Conservation (phyloP, 1,140 invertebrate genomes). For the Theocolax elegans region DNA sequence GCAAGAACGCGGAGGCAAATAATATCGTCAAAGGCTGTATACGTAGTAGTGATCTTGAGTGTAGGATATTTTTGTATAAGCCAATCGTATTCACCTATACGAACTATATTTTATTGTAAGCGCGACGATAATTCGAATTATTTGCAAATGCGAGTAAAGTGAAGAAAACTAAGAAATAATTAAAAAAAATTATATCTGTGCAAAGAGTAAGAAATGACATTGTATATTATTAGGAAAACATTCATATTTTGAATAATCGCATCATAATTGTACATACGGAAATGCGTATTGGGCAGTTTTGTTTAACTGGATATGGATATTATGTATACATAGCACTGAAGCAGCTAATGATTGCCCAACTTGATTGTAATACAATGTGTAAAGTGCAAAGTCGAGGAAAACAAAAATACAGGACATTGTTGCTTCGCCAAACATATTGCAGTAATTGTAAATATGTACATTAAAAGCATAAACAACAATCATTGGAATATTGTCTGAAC, state of each 20-base stretch:
- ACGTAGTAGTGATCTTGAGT: constrained; percentile 32
- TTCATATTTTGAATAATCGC: constrained; percentile 37
- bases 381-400: constrained; percentile 13
- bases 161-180: background rate
- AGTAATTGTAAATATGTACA: constrained; percentile 52
- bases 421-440: constrained; percentile 42
- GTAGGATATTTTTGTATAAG: constrained; percentile 37
- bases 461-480: constrained; percentile 42
- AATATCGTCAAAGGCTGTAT: constrained; percentile 24
- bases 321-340: constrained; percentile 15
- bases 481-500: constrained; percentile 29
- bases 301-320: constrained; percentile 10
- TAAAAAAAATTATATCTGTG: constrained; percentile 8
- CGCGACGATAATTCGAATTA: constrained; percentile 27
- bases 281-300: constrained; percentile 23
- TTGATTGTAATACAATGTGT: constrained; percentile 6
- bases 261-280: constrained; percentile 39
- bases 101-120: constrained; percentile 32
- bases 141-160: constrained; percentile 19
- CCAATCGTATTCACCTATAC: constrained; percentile 7
- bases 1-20: constrained; percentile 18
- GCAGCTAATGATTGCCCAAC: background rate
- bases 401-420: constrained; percentile 20
- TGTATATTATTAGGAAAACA: constrained; percentile 29
- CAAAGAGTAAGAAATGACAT: constrained; percentile 13